Conservation (phyloP, 2,797 vertebrate species). For the Macroramphosus scolopax region DNA sequence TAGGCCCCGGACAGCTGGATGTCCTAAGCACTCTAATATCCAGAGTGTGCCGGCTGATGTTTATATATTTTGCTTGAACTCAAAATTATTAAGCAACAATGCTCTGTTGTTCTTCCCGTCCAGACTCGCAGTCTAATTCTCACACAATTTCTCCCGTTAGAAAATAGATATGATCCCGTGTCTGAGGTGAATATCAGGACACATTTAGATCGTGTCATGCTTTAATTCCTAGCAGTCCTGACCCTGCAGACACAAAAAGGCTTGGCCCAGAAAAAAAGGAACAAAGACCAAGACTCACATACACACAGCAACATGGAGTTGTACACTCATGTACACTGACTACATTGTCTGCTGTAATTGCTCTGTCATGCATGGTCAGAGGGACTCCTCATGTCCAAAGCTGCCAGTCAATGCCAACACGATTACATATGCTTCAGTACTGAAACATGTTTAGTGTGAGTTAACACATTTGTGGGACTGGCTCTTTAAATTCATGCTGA, state of each 20-base stretch:
- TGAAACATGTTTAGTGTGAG: not conserved
- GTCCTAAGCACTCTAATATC: not conserved
- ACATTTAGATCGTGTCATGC: not conserved
- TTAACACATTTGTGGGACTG: too few relatives aligned
- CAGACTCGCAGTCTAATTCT: too few relatives aligned
- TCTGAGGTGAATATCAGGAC: too few relatives aligned
- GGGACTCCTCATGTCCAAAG: constrained; percentile 23
- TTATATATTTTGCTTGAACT: too few relatives aligned
- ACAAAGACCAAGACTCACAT: constrained; percentile 38
- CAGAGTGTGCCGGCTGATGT: too few relatives aligned
- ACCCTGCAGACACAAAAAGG: constrained; percentile 35
- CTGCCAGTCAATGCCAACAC: constrained; percentile 13
- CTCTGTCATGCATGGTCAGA: constrained; percentile 38
- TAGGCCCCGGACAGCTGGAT: not conserved
- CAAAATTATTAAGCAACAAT: too few relatives aligned
- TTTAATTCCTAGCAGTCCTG: constrained; percentile 3
- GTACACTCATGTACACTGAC: constrained; percentile 34
- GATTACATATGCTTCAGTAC: constrained; percentile 8
- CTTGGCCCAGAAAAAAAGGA: constrained; percentile 52
- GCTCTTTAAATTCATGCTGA: not conserved
- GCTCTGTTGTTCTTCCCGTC: too few relatives aligned
- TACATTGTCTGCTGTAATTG: constrained; percentile 44
- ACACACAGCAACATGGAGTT: constrained; percentile 15
- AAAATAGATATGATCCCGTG: too few relatives aligned
- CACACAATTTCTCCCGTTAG: too few relatives aligned